Evolutionary conservation across 1,140 invertebrate species (phyloP), one percentile per base, ranked within the genome.

Genomic region (Bombus waltoni): DNA sequence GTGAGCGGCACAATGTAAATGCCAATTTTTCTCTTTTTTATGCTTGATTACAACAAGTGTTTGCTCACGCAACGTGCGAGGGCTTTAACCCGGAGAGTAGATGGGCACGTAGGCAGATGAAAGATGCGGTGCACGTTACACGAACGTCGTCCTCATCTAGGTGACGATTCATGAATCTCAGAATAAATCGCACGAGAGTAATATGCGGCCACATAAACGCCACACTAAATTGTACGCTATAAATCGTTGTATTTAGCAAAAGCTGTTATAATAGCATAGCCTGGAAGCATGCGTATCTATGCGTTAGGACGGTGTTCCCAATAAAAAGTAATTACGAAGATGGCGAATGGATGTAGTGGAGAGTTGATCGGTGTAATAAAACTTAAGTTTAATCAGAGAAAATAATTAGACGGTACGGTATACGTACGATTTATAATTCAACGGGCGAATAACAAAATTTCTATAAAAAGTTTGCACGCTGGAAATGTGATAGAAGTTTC

Each of bases 141-240:
- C 22, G 74, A 76, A 38, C 53, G 32, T 40, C 35, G 75, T 65
- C 57, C 74, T 77, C 53, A 22, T 71, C 28, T 75, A 76, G 40
- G 65, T 84, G 85, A 85, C 68, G 74, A 84, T 84, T 59, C 72
- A 74, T 68, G 47, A 77, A 73, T 62, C 66, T 53, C n/a, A 6
- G 59, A 53, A 85, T 85, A 87, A 85, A 85, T 87, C 25, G 6
- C 44, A 38, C 28, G 53, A 32, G 47, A 57, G 83, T 66, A 71
- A 71, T 65, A 85, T 38, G 59, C 57, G 59, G 42, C n/a, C 57
- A 47, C 57, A 66, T 66, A 32, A 70, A 76, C 47, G 62, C 11
- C 53, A 59, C 28, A 73, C 35, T 28, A 59, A 76, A 76, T 40
- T 59, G 53, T 59, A 59, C 74, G 25, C 53, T 38, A n/a, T 38